These are phyloP conservation scores for Caenorhabditis inopinata DNA, from an alignment of 1,140 invertebrate genomes.

Conservation along the genomic window DNA sequence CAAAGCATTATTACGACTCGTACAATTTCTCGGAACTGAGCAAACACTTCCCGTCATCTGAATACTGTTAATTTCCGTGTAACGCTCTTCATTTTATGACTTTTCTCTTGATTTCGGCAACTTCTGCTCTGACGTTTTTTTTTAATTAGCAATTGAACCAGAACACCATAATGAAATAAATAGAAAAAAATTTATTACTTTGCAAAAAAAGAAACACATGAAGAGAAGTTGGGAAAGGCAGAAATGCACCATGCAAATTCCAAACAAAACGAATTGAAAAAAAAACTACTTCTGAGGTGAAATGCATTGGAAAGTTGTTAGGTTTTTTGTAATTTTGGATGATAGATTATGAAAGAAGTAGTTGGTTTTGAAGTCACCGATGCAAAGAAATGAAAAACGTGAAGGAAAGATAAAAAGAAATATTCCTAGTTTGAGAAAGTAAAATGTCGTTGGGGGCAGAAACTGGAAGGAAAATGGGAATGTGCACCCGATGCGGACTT, in stretches of 20 bases:
- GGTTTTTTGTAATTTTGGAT: not conserved
- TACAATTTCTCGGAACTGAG: not conserved
- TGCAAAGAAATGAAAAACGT: not conserved
- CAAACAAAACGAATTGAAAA: not conserved
- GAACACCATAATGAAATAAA: too few relatives aligned
- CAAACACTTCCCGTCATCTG: not conserved
- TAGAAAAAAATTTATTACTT: not conserved
- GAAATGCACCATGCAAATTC: conserved; percentile 25
- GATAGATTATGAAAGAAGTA: not conserved
- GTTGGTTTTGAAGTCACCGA: conserved; percentile 5
- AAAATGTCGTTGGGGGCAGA: conserved; percentile 6
- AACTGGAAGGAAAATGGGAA: not conserved
- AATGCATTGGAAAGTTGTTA: conserved; percentile 30
- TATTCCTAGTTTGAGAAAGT: not conserved
- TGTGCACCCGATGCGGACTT: not conserved
- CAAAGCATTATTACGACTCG: not conserved
- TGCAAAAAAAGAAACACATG: not conserved
- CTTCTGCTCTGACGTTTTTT: too few relatives aligned
- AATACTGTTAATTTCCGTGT: not conserved
- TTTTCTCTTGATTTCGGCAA: not conserved
- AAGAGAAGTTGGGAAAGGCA: not conserved
- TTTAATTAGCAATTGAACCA: too few relatives aligned
- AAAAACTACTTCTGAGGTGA: conserved; percentile 18
- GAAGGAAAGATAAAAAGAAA: not conserved
- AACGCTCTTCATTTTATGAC: not conserved